phyloP scores from a whole-genome alignment of 1,140 invertebrate species.

The Mizuhopecten yessoensis region DNA sequence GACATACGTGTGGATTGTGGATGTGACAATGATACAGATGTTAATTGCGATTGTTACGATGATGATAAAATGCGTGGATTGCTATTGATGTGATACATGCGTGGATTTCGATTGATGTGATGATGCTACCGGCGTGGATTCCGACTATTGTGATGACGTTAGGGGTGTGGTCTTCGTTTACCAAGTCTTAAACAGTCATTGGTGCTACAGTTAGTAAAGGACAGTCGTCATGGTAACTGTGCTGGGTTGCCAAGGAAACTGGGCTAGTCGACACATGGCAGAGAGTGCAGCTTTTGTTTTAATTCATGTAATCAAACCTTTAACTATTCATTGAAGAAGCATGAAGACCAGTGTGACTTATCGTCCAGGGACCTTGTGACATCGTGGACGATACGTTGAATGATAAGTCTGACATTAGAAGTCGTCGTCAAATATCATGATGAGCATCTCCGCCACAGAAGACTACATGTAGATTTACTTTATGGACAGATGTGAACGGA shows the following conservation, averaged over 20 bases:
- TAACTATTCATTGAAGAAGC: background rate
- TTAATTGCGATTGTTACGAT: no score
- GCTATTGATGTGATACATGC: no score
- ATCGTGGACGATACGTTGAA: background rate
- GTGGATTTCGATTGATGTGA: no score
- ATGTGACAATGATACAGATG: no score
- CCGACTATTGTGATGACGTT: no score
- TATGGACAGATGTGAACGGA: background rate
- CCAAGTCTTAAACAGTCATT: background rate
- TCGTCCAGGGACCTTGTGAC: background rate
- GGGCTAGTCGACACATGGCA: background rate
- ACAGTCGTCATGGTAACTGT: conserved; percentile 8
- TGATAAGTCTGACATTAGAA: background rate
- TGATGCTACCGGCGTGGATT: no score
- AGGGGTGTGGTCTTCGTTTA: no score
- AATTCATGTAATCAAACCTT: background rate
- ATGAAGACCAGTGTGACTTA: background rate
- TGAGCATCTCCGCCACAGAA: background rate
- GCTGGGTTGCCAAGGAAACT: conserved; percentile 19
- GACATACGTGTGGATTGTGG: no score
- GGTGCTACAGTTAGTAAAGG: background rate
- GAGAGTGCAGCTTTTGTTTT: background rate
- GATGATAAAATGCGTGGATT: no score
- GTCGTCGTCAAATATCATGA: background rate
- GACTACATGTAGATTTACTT: no score